Base-by-base conservation (phyloP, 2,888 invertebrate species). In the Calameuta filiformis region DNA sequence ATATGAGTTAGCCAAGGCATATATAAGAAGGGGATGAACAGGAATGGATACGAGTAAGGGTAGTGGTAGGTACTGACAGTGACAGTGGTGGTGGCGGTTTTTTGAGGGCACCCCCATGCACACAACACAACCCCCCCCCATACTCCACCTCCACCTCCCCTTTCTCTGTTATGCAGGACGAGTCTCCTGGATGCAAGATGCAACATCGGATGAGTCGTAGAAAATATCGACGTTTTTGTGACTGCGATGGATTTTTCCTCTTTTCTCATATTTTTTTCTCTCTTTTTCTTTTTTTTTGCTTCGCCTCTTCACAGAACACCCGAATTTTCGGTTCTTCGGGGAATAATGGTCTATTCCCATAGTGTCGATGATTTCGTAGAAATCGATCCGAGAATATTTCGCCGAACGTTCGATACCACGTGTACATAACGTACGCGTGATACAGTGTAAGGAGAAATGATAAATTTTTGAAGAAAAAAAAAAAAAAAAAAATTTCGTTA, bases 161-260 rank as follows among this genome's bases (percentile, higher is more conserved):
- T 76, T 75, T 73, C 69, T 71, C 73, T 71, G 35, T 78, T 77
- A 68, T 75, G 78, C 69, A 77, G 75, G 69, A 80, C 74, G 68
- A 78, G 77, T 78, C 78, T 79, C 71, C 77, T 68, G 73, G 73
- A 68, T 35, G 84, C 84, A 85, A 85, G 85, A 88, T 86, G 87
- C 88, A 85, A 87, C 84, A 83, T 88, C 81, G 84, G 86, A 88
- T 89, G 89, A 89, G 86, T 87, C 83, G 87, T 79, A 78, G 71
- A 81, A 83, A 81, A 84, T 86, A 83, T 82, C 81, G 79, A 79
- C 79, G 79, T 78, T 79, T 81, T 83, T 81, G 80, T 79, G 73
- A 73, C 37, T 33, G 69, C 69, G 30, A 69, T 69, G 69, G 30
- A 69, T 69, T 69, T 69, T 69, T 69, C 69, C 40, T 40, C 40